Percentiles rank a stretch among this genome's conserved stretches.
phyloP scores from a whole-genome alignment of 1,140 invertebrate genomes.

The Antheraea mylitta region DNA sequence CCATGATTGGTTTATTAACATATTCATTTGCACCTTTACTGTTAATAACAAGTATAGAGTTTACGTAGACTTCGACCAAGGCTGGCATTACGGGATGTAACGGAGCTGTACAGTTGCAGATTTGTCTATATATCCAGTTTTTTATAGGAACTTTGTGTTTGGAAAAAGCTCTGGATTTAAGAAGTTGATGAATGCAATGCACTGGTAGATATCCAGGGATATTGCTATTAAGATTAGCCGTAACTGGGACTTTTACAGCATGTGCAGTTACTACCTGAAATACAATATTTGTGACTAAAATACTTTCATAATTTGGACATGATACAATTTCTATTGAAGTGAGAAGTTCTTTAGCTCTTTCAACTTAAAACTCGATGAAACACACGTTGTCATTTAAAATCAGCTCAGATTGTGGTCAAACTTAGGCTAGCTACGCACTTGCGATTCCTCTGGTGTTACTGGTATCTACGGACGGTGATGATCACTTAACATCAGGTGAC shows the following conservation, averaged over 20 bases:
- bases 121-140: slow-evolving; percentile 97
- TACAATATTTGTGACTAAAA: not conserved
- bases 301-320: no score
- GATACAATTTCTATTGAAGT: no score
- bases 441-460: no score
- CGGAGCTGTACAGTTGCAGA: slow-evolving; percentile 91
- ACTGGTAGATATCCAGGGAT: slow-evolving; percentile 96
- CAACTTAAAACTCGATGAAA: no score
- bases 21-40: slow-evolving; percentile 84
- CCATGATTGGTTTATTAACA: slow-evolving; percentile 94
- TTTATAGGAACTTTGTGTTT: slow-evolving; percentile 97
- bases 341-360: no score
- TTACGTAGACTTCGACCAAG: slow-evolving; percentile 97
- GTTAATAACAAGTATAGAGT: slow-evolving; percentile 92
- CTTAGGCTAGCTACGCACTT: no score
- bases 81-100: slow-evolving; percentile 95
- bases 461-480: no score
- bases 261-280: slow-evolving; percentile 94
- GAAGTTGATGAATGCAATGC: slow-evolving; percentile 97
- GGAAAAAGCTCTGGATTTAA: slow-evolving; percentile 96
- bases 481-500: no score
- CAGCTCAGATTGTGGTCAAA: no score
- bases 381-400: no score
- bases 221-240: slow-evolving; percentile 91
- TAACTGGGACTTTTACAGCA: slow-evolving; percentile 97